Evolutionary conservation across 2,888 invertebrate species (phyloP).

Genomic region (Dryadula phaetusa): DNA sequence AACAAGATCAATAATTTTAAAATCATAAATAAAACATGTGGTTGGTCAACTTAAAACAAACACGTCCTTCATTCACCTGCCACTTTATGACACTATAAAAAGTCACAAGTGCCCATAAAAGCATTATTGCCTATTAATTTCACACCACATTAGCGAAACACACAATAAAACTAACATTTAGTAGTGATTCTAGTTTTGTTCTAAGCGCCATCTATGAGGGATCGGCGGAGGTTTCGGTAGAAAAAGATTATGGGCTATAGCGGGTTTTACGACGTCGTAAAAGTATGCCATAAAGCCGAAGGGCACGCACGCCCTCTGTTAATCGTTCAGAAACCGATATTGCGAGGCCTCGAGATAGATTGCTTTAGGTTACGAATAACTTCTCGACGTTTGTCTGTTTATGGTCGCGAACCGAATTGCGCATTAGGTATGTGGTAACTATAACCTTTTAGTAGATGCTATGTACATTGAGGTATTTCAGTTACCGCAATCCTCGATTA

Average conservation of each 20-base stretch:
- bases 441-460: conserved; percentile 33
- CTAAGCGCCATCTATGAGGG: conserved; percentile 76
- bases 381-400: conserved; percentile 79
- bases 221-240: conserved; percentile 61
- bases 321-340: conserved; percentile 84
- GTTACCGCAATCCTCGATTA: conserved; percentile 24
- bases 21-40: conserved; percentile 63
- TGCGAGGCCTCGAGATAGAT: conserved; percentile 82
- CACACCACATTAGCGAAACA: conserved; percentile 84
- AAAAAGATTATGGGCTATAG: conserved; percentile 83
- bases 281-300: conserved; percentile 82
- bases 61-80: conserved; percentile 69
- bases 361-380: conserved; percentile 77
- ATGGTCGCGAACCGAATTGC: conserved; percentile 66
- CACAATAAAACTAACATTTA: conserved; percentile 82
- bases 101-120: conserved; percentile 79
- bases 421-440: conserved; percentile 44
- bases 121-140: conserved; percentile 84
- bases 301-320: conserved; percentile 84
- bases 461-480: conserved; percentile 20
- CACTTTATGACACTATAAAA: conserved; percentile 79
- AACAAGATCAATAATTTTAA: conserved; percentile 43
- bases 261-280: conserved; percentile 81
- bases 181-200: conserved; percentile 72
- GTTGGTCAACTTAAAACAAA: conserved; percentile 78